These are phyloP conservation scores for Caenorhabditis tropicalis DNA, from an alignment of 1,140 invertebrate species.

Conservation along the genomic window DNA sequence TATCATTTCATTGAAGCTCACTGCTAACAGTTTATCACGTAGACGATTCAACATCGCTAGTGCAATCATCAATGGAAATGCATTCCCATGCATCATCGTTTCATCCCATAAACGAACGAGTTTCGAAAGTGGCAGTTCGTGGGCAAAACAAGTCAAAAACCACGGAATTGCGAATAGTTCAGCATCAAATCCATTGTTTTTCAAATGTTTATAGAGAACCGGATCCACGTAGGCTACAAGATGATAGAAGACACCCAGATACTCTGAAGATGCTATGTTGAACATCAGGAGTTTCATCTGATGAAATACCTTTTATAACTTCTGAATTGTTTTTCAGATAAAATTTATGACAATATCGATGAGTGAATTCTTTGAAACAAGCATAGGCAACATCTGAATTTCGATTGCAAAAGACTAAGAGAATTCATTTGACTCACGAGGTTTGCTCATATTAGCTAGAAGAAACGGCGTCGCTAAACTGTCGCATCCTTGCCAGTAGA, in stretches of 20 bases:
- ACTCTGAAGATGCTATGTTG: slow-evolving; percentile 77
- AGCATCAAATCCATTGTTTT: slow-evolving; percentile 91
- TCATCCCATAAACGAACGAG: slow-evolving; percentile 98
- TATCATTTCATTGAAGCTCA: slow-evolving; percentile 22
- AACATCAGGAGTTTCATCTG: background rate
- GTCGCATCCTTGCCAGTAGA: slow-evolving; percentile 99
- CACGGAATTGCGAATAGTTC: slow-evolving; percentile 75
- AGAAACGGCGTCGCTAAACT: slow-evolving; percentile 96
- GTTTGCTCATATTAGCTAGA: slow-evolving; percentile 91
- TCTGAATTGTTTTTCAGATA: slow-evolving; percentile 97
- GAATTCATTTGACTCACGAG: slow-evolving; percentile 39
- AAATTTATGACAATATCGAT: slow-evolving; percentile 94
- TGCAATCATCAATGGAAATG: slow-evolving; percentile 92
- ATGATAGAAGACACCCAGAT: slow-evolving; percentile 94
- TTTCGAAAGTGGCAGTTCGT: slow-evolving; percentile 91
- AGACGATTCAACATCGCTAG: slow-evolving; percentile 73
- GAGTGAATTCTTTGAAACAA: slow-evolving; percentile 90
- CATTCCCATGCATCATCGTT: slow-evolving; percentile 87
- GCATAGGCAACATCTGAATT: slow-evolving; percentile 79
- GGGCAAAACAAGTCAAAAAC: slow-evolving; percentile 96
- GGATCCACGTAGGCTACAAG: slow-evolving; percentile 94
- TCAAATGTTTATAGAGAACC: slow-evolving; percentile 86
- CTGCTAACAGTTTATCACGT: background rate
- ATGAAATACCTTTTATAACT: slow-evolving; percentile 81
- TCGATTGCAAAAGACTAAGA: background rate